phyloP scores from a whole-genome alignment of 2,888 invertebrate species.

The Orthosia gracilis region DNA sequence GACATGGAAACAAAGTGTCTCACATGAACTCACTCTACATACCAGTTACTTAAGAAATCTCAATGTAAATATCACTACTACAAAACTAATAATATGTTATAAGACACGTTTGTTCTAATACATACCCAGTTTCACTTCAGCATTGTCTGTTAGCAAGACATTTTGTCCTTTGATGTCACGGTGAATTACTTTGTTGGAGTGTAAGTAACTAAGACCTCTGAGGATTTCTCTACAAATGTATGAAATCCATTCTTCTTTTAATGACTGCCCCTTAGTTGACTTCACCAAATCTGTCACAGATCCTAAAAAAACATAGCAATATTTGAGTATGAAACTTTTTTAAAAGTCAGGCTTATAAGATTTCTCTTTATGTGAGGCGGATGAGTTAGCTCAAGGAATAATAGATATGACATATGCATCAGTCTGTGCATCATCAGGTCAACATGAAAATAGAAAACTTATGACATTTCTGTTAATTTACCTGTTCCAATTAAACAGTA shows the following conservation, averaged over 20 bases:
- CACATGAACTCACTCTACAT: constrained; percentile 1
- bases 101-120: constrained; percentile 28
- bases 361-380: neutral
- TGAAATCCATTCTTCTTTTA: constrained; percentile 99
- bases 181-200: constrained; percentile 99
- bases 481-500: constrained; percentile 43
- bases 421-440: constrained; percentile 1
- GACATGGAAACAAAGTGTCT: constrained; percentile 5
- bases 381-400: constrained; percentile 10
- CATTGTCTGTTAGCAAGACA: constrained; percentile 99
- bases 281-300: constrained; percentile 99
- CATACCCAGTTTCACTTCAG: constrained; percentile 99
- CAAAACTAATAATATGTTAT: constrained; percentile 2
- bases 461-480: constrained; percentile 31
- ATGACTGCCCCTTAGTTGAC: constrained; percentile 99
- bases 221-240: constrained; percentile 99
- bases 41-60: constrained; percentile 7
- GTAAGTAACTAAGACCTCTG: constrained; percentile 98
- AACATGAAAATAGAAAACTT: constrained; percentile 8
- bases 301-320: constrained; percentile 84
- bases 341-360: neutral
- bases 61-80: constrained; percentile 16
- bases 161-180: constrained; percentile 99
- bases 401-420: neutral
- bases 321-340: neutral